A percentile compares a stretch with the other conserved stretches of the same genome.
Conservation (phyloP, 1,140 invertebrate species). For the Heliconius hermathena region DNA sequence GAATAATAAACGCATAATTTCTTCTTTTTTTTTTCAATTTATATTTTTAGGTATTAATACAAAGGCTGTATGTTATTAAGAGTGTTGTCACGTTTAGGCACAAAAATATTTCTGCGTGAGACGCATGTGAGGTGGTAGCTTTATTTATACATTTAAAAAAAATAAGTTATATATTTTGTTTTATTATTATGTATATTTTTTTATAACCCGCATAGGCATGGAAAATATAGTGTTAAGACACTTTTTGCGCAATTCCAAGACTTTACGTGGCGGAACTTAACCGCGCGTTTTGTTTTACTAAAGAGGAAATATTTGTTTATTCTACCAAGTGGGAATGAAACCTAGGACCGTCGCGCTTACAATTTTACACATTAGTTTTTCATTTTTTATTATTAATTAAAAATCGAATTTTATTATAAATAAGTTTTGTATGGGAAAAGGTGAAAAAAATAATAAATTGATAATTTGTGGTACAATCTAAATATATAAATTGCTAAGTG, state of each 20-base stretch:
- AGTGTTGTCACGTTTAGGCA: not conserved
- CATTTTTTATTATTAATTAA: too few species aligned
- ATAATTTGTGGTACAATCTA: not conserved
- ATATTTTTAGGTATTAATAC: not conserved
- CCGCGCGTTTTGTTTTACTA: too few species aligned
- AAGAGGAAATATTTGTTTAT: too few species aligned
- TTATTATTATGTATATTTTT: not conserved
- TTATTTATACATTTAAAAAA: not conserved
- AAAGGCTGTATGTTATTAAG: conserved; percentile 5
- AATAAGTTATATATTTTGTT: not conserved
- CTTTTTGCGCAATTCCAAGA: not conserved
- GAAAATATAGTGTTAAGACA: too few species aligned
- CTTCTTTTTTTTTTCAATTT: not conserved
- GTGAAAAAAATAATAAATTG: not conserved
- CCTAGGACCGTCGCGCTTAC: not conserved
- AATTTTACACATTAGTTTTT: too few species aligned
- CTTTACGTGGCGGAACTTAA: not conserved
- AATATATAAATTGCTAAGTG: not conserved
- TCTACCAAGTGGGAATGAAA: not conserved
- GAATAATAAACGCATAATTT: conserved; percentile 1
- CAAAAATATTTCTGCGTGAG: conserved; percentile 4
- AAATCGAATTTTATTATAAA: not conserved
- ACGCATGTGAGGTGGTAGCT: conserved; percentile 7
- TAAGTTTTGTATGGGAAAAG: conserved; percentile 3
- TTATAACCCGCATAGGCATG: too few species aligned